Evolutionary conservation across 2,888 invertebrate genomes (phyloP).

Genomic region (Thera obeliscata): DNA sequence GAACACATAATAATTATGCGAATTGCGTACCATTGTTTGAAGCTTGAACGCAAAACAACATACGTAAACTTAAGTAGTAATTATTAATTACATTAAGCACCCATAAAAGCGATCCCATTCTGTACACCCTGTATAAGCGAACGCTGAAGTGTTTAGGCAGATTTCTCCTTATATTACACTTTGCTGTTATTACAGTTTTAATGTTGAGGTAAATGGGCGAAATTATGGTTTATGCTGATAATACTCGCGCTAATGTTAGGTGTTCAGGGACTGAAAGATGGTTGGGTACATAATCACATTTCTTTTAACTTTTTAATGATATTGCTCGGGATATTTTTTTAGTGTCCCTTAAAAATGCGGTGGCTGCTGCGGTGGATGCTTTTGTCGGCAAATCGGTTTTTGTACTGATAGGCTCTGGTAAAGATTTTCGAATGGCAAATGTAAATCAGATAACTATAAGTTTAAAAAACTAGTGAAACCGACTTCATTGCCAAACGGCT

Average conservation of each 20-base stretch:
- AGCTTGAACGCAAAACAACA: neutral
- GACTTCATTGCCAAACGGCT: no score
- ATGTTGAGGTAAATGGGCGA: slow-evolving; percentile 41
- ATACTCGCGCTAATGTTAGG: slow-evolving; percentile 31
- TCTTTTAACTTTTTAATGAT: slow-evolving; percentile 23
- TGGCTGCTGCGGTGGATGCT: no score
- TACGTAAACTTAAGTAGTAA: slow-evolving; percentile 1
- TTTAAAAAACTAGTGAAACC: no score
- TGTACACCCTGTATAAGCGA: slow-evolving; percentile 23
- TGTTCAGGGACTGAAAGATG: slow-evolving; percentile 12
- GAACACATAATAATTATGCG: neutral
- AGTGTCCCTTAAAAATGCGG: neutral
- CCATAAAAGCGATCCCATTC: slow-evolving; percentile 13
- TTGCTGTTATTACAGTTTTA: slow-evolving; percentile 41
- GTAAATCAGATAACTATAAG: no score
- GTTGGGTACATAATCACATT: slow-evolving; percentile 1
- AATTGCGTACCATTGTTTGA: neutral
- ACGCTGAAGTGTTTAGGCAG: slow-evolving; percentile 31
- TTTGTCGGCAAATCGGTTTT: no score
- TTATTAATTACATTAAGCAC: slow-evolving; percentile 6
- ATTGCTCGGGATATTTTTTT: slow-evolving; percentile 4
- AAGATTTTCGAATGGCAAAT: no score
- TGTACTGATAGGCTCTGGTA: no score
- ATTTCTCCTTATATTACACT: slow-evolving; percentile 40
- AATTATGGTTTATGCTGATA: slow-evolving; percentile 40